phyloP scores from a whole-genome alignment of 1,140 invertebrate species.

The Acromyrmex charruanus region DNA sequence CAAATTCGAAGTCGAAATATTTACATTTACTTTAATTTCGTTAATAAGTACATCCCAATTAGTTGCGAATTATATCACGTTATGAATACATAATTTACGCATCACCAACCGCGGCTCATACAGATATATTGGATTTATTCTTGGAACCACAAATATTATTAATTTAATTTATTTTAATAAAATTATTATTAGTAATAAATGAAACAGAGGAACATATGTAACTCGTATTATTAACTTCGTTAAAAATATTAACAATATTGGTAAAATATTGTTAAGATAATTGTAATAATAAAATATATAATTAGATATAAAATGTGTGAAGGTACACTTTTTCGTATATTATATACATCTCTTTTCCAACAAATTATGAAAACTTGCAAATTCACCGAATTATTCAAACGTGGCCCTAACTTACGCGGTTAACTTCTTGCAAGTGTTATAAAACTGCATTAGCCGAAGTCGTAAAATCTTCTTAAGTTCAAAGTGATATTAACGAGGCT shows the following conservation, averaged over 20 bases:
- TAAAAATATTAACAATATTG: not conserved
- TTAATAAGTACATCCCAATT: no score
- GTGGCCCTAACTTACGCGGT: slow-evolving; percentile 10
- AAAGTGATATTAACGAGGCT: slow-evolving; percentile 69
- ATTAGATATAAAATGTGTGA: not conserved
- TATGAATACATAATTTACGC: no score
- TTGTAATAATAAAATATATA: not conserved
- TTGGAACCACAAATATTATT: no score
- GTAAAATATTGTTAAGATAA: not conserved
- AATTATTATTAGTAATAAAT: not conserved
- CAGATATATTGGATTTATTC: no score
- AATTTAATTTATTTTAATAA: no score
- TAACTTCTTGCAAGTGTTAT: slow-evolving; percentile 44
- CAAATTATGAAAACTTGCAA: slow-evolving; percentile 41
- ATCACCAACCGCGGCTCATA: no score
- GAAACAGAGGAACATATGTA: not conserved
- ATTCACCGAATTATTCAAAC: slow-evolving; percentile 36
- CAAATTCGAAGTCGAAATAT: no score
- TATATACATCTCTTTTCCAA: not conserved
- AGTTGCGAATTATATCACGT: no score
- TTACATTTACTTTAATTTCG: no score
- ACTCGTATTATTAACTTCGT: not conserved
- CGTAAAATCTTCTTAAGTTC: slow-evolving; percentile 70
- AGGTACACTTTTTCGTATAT: slow-evolving; percentile 8
- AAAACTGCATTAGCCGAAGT: slow-evolving; percentile 55